A percentile compares a stretch with the other conserved stretches of the same genome.
These are phyloP conservation scores for Propithecus perrieri DNA, from an alignment of 2,797 vertebrate species.

Conservation along the genomic window DNA sequence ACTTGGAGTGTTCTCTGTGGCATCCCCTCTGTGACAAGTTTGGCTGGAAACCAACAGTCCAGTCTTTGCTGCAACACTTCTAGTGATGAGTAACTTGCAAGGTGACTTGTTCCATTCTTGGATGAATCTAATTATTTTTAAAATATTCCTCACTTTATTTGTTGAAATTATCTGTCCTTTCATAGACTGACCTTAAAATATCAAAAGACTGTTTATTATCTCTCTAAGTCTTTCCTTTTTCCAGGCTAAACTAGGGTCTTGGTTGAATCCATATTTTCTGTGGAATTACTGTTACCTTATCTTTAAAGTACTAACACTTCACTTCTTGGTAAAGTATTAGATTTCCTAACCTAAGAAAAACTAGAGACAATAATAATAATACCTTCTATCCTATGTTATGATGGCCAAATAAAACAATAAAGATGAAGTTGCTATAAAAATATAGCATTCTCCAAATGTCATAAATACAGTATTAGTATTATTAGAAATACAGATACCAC, in stretches of 20 bases:
- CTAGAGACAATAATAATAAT: background rate
- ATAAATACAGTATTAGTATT: background rate
- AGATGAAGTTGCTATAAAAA: background rate
- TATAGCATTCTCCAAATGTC: background rate
- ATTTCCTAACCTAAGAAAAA: slow-evolving; percentile 25
- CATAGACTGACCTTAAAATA: background rate
- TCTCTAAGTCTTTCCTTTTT: background rate
- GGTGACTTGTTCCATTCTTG: background rate
- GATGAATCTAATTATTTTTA: background rate
- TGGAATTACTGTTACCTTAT: background rate
- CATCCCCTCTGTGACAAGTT: background rate
- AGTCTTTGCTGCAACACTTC: background rate
- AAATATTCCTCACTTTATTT: background rate
- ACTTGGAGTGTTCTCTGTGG: background rate
- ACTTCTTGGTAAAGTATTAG: background rate
- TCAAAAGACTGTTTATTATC: background rate
- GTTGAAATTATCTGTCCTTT: background rate
- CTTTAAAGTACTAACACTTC: background rate
- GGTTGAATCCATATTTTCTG: background rate
- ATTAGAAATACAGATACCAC: background rate
- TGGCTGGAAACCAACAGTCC: background rate
- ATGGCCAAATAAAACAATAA: background rate
- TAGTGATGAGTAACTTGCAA: background rate
- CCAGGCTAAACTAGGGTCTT: background rate
- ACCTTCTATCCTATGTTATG: background rate